Percentiles rank a stretch among this genome's conserved stretches.
Evolutionary conservation across 2,113 vertebrate species (phyloP).

Genomic region (Calypte anna): DNA sequence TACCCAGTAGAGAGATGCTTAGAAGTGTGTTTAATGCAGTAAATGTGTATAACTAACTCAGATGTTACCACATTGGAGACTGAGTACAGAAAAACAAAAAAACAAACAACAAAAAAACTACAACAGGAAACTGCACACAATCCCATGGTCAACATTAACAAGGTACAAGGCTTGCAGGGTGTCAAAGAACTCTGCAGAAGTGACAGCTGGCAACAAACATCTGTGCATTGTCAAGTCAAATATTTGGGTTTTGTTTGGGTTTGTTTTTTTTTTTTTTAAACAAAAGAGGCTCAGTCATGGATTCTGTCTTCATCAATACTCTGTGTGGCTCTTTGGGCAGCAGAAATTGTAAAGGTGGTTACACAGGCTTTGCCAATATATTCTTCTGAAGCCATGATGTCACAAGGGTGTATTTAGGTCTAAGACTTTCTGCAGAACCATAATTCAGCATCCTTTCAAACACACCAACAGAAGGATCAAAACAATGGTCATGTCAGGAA

Average conservation of each 20-base stretch:
- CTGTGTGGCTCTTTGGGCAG: constrained; percentile 8
- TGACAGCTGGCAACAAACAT: constrained; percentile 39
- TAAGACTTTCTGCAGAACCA: constrained; percentile 48
- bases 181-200: background rate
- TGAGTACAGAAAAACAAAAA: constrained; percentile 4
- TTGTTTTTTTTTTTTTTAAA: constrained; percentile 6
- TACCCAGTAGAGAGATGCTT: background rate
- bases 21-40: constrained; percentile 60
- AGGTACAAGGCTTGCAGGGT: constrained; percentile 27
- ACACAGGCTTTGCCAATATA: constrained; percentile 2
- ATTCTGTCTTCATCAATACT: background rate
- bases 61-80: constrained; percentile 25
- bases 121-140: constrained; percentile 18
- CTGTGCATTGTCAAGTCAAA: constrained; percentile 3
- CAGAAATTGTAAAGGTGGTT: background rate
- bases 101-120: background rate
- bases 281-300: constrained; percentile 5
- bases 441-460: constrained; percentile 58
- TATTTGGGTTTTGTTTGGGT: background rate
- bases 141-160: constrained; percentile 26
- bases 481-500: constrained; percentile 62
- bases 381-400: constrained; percentile 5
- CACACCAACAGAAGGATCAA: constrained; percentile 63
- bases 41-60: constrained; percentile 7
- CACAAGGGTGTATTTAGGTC: constrained; percentile 34